phyloP scores from a whole-genome alignment of 92 coral and sea anemone genomes.

The Umimayanthus kanabou region DNA sequence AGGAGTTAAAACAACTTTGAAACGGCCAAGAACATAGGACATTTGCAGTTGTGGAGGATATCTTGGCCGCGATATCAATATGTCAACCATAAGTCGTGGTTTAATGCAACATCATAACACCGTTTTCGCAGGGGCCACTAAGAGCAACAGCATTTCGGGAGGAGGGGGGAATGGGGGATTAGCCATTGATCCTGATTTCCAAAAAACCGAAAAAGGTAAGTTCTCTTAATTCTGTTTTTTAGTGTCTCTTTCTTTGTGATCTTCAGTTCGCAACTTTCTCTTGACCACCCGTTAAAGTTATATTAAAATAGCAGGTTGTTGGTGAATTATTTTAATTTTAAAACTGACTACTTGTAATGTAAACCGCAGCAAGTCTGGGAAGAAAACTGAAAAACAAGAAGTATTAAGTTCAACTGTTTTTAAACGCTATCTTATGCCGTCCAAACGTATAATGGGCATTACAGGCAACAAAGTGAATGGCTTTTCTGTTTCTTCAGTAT shows the following conservation, averaged over 20 bases:
- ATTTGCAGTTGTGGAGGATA: background rate
- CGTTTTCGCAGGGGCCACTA: background rate
- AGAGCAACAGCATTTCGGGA: no score
- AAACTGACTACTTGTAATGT: no score
- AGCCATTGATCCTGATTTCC: background rate
- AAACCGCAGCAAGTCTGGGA: background rate
- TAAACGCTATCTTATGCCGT: background rate
- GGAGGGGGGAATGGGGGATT: background rate
- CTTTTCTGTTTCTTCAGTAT: background rate
- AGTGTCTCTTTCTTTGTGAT: no score
- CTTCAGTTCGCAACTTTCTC: no score
- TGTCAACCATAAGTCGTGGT: conserved; percentile 16
- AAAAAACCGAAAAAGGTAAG: conserved; percentile 10
- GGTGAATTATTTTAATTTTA: background rate
- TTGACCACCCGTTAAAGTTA: background rate
- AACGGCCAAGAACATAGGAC: background rate
- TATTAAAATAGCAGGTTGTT: background rate
- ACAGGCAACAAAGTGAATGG: no score
- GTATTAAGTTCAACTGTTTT: no score
- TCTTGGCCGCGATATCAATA: background rate
- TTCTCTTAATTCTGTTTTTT: no score
- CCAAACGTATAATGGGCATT: background rate
- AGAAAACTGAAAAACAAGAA: background rate
- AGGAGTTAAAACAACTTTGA: background rate
- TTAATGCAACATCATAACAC: conserved; percentile 9